phyloP scores from a whole-genome alignment of 2,797 vertebrate genomes.

The Aphelocoma californica region DNA sequence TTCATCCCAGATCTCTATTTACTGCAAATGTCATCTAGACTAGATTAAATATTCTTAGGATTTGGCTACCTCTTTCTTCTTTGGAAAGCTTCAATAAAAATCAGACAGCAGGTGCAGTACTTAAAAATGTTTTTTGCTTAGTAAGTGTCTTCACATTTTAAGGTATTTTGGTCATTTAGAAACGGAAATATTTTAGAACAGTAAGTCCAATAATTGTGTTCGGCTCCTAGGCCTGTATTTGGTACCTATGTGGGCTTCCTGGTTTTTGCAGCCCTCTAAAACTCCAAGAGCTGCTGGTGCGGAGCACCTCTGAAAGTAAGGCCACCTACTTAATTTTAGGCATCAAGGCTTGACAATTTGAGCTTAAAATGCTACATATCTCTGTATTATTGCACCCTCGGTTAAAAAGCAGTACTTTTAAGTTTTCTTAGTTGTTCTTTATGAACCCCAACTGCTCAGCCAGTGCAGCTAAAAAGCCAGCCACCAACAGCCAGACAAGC shows the following conservation, averaged over 20 bases:
- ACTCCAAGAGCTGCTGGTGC: constrained; percentile 15
- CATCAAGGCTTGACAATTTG: constrained; percentile 63
- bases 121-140: background rate
- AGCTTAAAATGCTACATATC: constrained; percentile 74
- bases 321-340: constrained; percentile 52
- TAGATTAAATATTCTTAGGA: background rate
- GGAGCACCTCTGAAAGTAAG: constrained; percentile 11
- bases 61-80: background rate
- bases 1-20: background rate
- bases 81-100: background rate
- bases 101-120: constrained; percentile 4
- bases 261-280: background rate
- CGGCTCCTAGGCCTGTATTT: background rate
- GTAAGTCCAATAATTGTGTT: background rate
- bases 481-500: constrained; percentile 87
- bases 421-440: constrained; percentile 74
- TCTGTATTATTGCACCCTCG: constrained; percentile 68
- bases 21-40: background rate
- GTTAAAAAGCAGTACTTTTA: constrained; percentile 78
- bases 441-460: constrained; percentile 76
- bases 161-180: background rate
- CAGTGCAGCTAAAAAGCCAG: constrained; percentile 86
- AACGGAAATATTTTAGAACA: background rate
- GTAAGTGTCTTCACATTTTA: background rate
- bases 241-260: background rate